These are phyloP conservation scores for Platysternon megacephalum DNA, from an alignment of 2,113 vertebrate genomes.

Conservation along the genomic window DNA sequence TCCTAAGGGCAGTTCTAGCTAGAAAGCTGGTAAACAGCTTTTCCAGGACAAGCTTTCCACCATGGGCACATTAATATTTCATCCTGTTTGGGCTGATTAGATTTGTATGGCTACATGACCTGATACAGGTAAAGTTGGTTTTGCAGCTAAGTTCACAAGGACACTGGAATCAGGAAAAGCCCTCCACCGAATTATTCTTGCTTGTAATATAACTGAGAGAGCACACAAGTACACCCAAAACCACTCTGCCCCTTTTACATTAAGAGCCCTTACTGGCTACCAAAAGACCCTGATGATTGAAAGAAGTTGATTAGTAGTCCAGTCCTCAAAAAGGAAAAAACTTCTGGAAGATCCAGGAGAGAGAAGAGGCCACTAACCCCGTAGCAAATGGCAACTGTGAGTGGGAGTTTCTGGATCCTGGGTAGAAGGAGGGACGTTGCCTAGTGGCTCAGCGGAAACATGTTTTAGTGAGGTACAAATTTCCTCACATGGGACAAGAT, in stretches of 20 bases:
- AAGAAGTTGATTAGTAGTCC: background rate
- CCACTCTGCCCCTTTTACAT: background rate
- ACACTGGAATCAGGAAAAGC: background rate
- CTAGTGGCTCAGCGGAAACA: background rate
- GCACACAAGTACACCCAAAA: background rate
- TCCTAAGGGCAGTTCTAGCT: background rate
- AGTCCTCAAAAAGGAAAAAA: background rate
- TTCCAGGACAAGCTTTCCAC: background rate
- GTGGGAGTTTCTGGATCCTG: background rate
- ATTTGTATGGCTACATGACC: background rate
- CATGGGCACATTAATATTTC: background rate
- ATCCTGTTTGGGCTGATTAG: background rate
- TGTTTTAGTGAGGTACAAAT: background rate
- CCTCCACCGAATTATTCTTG: background rate
- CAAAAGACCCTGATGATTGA: background rate
- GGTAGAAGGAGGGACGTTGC: background rate
- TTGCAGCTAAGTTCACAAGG: background rate
- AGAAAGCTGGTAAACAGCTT: slow-evolving; percentile 28
- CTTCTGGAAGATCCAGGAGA: background rate
- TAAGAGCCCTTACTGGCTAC: background rate
- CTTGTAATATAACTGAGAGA: background rate
- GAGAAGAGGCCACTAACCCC: background rate
- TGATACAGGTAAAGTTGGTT: background rate
- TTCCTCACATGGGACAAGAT: background rate
- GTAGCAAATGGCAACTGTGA: background rate